Evolutionary conservation across 2,113 vertebrate genomes (phyloP), one percentile per base, ranked within the genome.

Genomic region (Chloroceryle aenea): DNA sequence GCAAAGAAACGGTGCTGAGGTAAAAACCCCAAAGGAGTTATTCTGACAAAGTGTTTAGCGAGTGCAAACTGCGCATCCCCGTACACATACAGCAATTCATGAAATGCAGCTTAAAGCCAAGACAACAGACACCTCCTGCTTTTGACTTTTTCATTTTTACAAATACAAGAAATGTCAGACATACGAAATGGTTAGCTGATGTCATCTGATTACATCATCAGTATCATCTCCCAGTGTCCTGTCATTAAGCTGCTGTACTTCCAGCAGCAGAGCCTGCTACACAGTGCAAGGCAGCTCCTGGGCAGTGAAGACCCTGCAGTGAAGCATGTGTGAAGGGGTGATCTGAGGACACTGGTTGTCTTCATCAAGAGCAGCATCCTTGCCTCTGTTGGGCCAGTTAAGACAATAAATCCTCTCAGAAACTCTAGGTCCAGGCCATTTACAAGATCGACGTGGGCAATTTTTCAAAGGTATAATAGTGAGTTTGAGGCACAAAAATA

Each of bases 261-360:
- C 30, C 0, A 7, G 66, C 3, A 72, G 81, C 81, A 68, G 68
- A 89, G 68, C 16, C 48, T 30, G 66, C 34, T 10, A 7, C 63
- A 32, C 5, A 27, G 48, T 2, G 48, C 16, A 14, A 11, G 38
- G 86, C 95, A 87, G 69, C 66, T 68, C 83, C 9, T 0, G 5
- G 40, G 34, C 55, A 0, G 6, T 25, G 48, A 50, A 52, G 85
- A 63, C 81, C 93, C 95, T 77, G 83, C 81, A 94, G 84, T 94
- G 85, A 87, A 47, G 69, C 45, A 12, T 40, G 82, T n/a, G 62
- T 4, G 58, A 64, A 43, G 55, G 72, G 96, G 92, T 88, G 91
- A 96, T 2, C 59, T 25, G 66, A 72, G 85, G 59, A 92, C 82
- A 14, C 4, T 0, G 40, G 6, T 6, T 30, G 40, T 22, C 92